phyloP scores from a whole-genome alignment of 64 coral and sea anemone genomes.

The Astreopora myriophthalma region DNA sequence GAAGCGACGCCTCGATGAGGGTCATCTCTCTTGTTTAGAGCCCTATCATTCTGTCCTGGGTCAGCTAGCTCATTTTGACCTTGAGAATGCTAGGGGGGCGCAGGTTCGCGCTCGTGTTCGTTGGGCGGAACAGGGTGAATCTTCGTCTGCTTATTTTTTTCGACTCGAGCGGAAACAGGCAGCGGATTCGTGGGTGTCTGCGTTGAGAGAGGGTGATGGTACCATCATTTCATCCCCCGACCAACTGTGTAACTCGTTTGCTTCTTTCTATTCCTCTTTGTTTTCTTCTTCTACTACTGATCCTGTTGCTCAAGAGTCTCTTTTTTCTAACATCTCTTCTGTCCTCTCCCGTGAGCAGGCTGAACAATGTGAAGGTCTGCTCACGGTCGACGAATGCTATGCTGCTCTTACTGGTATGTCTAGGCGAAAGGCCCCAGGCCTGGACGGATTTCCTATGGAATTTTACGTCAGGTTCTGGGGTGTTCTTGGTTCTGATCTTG shows the following conservation, averaged over 20 bases:
- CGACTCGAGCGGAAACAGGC: neutral
- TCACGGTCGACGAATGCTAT: neutral
- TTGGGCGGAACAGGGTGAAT: constrained; percentile 39
- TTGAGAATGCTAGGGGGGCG: neutral
- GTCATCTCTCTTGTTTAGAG: neutral
- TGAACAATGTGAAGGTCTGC: neutral
- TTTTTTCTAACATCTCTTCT: neutral
- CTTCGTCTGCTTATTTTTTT: constrained; percentile 2
- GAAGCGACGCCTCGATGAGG: neutral
- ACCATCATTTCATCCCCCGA: neutral
- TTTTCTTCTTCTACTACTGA: neutral
- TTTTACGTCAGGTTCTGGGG: constrained; percentile 30
- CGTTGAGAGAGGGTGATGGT: neutral
- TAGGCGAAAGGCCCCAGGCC: neutral
- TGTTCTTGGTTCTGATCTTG: neutral
- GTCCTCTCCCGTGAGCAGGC: neutral
- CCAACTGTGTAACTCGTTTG: neutral
- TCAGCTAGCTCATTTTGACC: neutral
- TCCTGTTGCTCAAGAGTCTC: neutral
- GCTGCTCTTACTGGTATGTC: neutral
- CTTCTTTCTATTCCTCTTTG: neutral
- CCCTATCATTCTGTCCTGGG: neutral
- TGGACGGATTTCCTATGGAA: neutral
- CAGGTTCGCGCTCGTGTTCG: neutral
- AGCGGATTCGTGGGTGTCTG: neutral